These are phyloP conservation scores for Hypomecis atomaria DNA, from an alignment of 2,888 invertebrate genomes.

Conservation along the genomic window DNA sequence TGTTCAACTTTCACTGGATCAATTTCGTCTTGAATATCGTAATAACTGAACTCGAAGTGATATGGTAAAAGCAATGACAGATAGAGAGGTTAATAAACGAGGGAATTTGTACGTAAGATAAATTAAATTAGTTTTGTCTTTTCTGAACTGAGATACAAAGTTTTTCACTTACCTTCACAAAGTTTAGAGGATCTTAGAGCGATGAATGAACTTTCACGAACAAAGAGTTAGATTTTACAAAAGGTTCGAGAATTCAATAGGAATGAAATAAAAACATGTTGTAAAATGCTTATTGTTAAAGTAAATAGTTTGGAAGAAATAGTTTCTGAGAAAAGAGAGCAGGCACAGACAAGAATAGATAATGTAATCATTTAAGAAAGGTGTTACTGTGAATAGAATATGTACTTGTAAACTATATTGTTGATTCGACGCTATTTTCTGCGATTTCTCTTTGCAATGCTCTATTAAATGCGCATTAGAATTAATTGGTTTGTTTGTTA, in stretches of 20 bases:
- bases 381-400: neutral
- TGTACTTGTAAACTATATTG: neutral
- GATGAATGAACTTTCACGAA: conserved; percentile 37
- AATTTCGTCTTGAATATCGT: conserved; percentile 45
- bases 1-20: conserved; percentile 53
- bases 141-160: conserved; percentile 42
- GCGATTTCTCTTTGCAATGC: neutral
- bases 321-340: conserved; percentile 26
- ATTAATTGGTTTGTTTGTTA: too few species aligned
- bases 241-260: conserved; percentile 31
- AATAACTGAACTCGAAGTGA: conserved; percentile 34
- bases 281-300: conserved; percentile 23
- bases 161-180: conserved; percentile 32
- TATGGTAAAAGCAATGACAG: conserved; percentile 38
- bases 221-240: conserved; percentile 37
- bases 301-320: conserved; percentile 25
- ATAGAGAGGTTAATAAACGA: conserved; percentile 48
- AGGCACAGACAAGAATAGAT: neutral
- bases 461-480: neutral
- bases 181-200: conserved; percentile 28
- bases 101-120: conserved; percentile 1
- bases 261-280: conserved; percentile 20
- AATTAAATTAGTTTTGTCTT: neutral
- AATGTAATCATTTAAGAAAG: conserved; percentile 5
- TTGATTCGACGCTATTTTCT: conserved; percentile 1